Percentiles rank a stretch among this genome's conserved stretches.
Conservation (phyloP, 2,113 vertebrate species). For the Sisor rabdophorus region DNA sequence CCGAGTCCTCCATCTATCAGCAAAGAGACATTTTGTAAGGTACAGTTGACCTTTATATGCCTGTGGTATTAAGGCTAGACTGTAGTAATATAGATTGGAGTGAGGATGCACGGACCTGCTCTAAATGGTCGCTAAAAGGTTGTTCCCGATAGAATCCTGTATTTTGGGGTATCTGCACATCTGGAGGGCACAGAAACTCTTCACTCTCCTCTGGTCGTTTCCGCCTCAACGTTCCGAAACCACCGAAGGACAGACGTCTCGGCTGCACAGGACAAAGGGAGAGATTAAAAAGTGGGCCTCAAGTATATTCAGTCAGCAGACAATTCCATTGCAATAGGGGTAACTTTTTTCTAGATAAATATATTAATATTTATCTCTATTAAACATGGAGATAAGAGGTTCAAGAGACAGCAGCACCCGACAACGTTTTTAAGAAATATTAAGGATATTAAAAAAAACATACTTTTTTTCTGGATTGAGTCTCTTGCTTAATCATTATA, state of each 20-base stretch:
- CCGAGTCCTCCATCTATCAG: constrained; percentile 92
- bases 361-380: too few relatives aligned
- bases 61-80: background rate
- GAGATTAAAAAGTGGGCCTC: background rate
- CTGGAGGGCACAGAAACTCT: constrained; percentile 92
- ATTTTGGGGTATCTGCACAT: constrained; percentile 78
- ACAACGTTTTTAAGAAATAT: too few relatives aligned
- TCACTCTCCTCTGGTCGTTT: constrained; percentile 87
- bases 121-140: constrained; percentile 74
- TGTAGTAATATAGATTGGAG: background rate
- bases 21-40: constrained; percentile 3
- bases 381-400: too few relatives aligned
- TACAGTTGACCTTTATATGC: background rate
- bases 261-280: constrained; percentile 68
- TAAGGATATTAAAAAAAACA: too few relatives aligned
- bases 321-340: background rate
- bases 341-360: too few relatives aligned
- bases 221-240: constrained; percentile 86
- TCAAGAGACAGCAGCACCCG: too few relatives aligned
- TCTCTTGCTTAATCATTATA: too few relatives aligned
- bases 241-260: constrained; percentile 83
- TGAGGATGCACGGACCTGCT: constrained; percentile 71
- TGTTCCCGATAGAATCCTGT: constrained; percentile 72
- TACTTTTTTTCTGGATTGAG: too few relatives aligned
- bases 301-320: too few relatives aligned